These are phyloP conservation scores for Neodiprion lecontei DNA, from an alignment of 1,140 invertebrate genomes.

Conservation along the genomic window DNA sequence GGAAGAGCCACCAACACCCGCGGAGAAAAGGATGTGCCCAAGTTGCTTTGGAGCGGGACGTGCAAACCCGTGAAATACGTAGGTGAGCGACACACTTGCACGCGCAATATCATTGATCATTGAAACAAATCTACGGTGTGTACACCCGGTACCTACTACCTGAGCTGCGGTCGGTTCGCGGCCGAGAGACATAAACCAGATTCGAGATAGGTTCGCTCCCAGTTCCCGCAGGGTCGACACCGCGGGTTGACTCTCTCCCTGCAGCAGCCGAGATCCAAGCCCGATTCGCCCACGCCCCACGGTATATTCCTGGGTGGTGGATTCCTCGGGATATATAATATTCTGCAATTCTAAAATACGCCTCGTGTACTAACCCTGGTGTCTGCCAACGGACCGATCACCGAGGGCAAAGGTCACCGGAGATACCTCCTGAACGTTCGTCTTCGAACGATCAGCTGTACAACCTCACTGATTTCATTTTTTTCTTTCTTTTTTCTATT, in stretches of 20 bases:
- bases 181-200: constrained; percentile 56
- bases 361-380: too few relatives aligned
- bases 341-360: constrained; percentile 3
- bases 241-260: constrained; percentile 38
- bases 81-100: too few relatives aligned
- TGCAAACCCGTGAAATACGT: background rate
- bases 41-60: constrained; percentile 33
- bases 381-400: too few relatives aligned
- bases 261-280: constrained; percentile 44
- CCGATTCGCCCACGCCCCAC: constrained; percentile 54
- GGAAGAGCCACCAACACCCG: too few relatives aligned
- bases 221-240: constrained; percentile 51
- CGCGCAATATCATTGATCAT: constrained; percentile 36
- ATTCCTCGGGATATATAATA: background rate
- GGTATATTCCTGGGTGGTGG: background rate
- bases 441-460: too few relatives aligned
- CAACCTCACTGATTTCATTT: too few relatives aligned
- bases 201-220: constrained; percentile 52
- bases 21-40: background rate
- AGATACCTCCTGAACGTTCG: too few relatives aligned
- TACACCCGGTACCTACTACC: constrained; percentile 36
- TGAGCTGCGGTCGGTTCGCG: background rate
- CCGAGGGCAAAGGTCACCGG: background rate
- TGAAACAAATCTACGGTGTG: constrained; percentile 43
- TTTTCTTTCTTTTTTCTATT: too few relatives aligned